A percentile compares a stretch with the other conserved stretches of the same genome.
Conservation (phyloP, 1,140 invertebrate genomes). For the Bombus vancouverensis region DNA sequence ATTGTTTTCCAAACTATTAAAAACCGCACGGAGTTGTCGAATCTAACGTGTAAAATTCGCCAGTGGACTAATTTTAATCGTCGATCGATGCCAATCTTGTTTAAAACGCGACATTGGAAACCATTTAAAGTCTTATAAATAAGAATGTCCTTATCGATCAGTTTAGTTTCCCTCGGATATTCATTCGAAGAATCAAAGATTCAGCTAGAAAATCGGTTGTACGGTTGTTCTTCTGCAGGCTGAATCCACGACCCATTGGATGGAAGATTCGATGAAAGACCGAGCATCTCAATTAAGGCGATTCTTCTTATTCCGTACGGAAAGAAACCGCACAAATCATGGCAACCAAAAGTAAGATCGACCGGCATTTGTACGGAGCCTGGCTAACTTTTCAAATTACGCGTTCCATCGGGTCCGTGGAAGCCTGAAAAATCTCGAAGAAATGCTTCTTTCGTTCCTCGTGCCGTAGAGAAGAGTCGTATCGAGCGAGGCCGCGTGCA, state of each 20-base stretch:
- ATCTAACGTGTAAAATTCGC: no score
- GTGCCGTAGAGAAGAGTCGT: background rate
- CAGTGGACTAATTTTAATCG: no score
- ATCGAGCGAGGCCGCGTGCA: slow-evolving; percentile 44
- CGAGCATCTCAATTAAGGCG: background rate
- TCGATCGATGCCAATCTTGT: no score
- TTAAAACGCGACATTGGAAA: no score
- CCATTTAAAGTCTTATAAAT: no score
- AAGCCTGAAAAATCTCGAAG: slow-evolving; percentile 33
- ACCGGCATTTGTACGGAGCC: background rate
- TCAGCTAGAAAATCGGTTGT: background rate
- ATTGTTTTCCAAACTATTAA: no score
- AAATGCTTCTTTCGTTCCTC: background rate
- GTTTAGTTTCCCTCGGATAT: background rate
- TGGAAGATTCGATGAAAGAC: background rate
- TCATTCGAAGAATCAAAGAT: background rate
- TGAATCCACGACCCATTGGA: background rate
- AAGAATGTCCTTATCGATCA: background rate
- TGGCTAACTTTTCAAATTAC: slow-evolving; percentile 35
- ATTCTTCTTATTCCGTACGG: background rate
- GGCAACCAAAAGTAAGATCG: background rate
- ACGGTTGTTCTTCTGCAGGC: background rate
- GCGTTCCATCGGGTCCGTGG: background rate
- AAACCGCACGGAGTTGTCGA: no score
- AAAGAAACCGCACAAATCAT: background rate